A percentile compares a stretch with the other conserved stretches of the same genome.
These are phyloP conservation scores for Magallana gigas DNA, from an alignment of 1,140 invertebrate species.

Conservation along the genomic window DNA sequence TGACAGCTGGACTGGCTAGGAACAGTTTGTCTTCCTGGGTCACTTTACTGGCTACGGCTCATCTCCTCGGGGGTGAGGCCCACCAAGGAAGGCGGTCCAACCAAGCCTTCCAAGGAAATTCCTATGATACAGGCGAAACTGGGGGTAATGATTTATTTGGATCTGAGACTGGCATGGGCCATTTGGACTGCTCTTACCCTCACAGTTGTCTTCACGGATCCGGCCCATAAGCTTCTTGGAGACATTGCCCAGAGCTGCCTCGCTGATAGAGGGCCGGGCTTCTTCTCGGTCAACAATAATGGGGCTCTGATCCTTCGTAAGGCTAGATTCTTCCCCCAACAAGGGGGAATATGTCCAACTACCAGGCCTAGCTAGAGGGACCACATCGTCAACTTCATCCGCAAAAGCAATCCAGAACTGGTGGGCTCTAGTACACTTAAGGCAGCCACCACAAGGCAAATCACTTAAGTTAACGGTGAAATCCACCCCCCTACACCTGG, in stretches of 20 bases:
- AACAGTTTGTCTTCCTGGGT: no score
- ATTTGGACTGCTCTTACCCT: neutral
- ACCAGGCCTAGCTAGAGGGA: neutral
- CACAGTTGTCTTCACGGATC: neutral
- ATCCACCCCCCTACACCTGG: neutral
- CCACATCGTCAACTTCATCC: neutral
- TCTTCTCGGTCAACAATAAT: no score
- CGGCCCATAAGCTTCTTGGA: neutral
- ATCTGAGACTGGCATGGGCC: neutral
- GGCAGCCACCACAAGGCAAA: neutral
- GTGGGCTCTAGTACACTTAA: neutral
- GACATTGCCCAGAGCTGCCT: neutral
- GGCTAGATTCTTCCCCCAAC: neutral
- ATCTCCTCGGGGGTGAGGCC: no score
- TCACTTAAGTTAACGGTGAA: neutral
- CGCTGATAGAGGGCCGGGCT: neutral
- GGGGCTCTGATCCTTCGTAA: neutral
- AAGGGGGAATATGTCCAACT: neutral
- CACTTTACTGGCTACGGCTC: no score
- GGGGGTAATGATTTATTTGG: neutral
- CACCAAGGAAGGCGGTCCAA: no score
- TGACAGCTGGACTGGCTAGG: no score
- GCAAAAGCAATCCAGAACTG: neutral
- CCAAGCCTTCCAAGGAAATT: no score
- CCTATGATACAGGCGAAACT: no score